phyloP scores from a whole-genome alignment of 2,888 invertebrate genomes.

The Drosophila suboccidentalis region DNA sequence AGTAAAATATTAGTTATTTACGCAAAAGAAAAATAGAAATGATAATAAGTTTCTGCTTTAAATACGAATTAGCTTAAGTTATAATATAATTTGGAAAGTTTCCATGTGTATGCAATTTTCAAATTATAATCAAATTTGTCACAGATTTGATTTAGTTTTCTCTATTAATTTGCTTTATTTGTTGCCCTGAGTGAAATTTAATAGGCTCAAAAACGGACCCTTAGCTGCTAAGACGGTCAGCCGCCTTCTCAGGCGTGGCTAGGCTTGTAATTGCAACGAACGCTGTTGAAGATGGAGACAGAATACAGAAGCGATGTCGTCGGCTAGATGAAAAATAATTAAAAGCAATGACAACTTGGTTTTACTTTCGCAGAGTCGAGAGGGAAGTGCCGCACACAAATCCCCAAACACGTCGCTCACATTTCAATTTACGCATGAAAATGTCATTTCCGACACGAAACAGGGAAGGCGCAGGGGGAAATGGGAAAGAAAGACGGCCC shows the following conservation, averaged over 20 bases:
- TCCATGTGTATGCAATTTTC: neutral
- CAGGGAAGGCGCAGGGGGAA: slow-evolving; percentile 9
- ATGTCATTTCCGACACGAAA: slow-evolving; percentile 77
- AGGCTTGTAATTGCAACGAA: slow-evolving; percentile 53
- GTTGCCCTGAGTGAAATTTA: slow-evolving; percentile 38
- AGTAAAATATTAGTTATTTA: neutral
- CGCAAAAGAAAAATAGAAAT: neutral
- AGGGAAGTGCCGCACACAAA: slow-evolving; percentile 39
- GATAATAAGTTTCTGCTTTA: neutral
- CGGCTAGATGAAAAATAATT: slow-evolving; percentile 70
- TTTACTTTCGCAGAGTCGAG: slow-evolving; percentile 49
- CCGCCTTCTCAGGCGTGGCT: slow-evolving; percentile 28
- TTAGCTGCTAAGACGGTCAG: slow-evolving; percentile 13
- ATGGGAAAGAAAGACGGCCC: slow-evolving; percentile 2
- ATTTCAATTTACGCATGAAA: slow-evolving; percentile 85
- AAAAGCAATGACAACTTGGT: slow-evolving; percentile 76
- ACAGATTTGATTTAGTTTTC: slow-evolving; percentile 5
- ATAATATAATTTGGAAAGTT: neutral
- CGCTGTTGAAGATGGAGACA: neutral
- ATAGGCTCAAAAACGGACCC: slow-evolving; percentile 28
- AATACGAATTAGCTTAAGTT: neutral
- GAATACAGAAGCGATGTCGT: slow-evolving; percentile 3
- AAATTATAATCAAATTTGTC: slow-evolving; percentile 33
- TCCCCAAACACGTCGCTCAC: slow-evolving; percentile 82
- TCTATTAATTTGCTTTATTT: slow-evolving; percentile 11